Percentiles rank a stretch among this genome's conserved stretches.
Evolutionary conservation across 2,888 invertebrate genomes (phyloP).

Genomic region (Parasteatoda lunata): DNA sequence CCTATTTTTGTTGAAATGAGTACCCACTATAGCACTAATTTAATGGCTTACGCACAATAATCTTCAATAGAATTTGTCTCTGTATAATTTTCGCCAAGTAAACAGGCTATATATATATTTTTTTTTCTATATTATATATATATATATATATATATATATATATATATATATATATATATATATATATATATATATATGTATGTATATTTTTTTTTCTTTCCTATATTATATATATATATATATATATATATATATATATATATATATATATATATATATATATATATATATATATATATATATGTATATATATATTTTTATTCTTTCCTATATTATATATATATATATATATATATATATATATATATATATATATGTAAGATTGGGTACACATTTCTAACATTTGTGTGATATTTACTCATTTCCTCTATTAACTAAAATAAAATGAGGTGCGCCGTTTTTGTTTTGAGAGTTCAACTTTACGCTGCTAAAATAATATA

Average conservation of each 20-base stretch:
- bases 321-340: slow-evolving; percentile 4
- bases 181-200: slow-evolving; percentile 14
- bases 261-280: slow-evolving; percentile 13
- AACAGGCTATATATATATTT: too few relatives aligned
- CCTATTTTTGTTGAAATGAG: too few relatives aligned
- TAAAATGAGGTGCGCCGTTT: too few relatives aligned
- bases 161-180: slow-evolving; percentile 17
- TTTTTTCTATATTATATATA: too few relatives aligned
- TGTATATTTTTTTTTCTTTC: background rate
- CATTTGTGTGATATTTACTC: too few relatives aligned
- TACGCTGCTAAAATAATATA: too few relatives aligned
- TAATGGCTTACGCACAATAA: too few relatives aligned
- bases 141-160: slow-evolving; percentile 6
- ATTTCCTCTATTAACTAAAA: too few relatives aligned
- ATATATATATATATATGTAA: slow-evolving; percentile 10
- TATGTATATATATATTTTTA: slow-evolving; percentile 12
- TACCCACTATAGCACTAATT: too few relatives aligned
- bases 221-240: background rate
- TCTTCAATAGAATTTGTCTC: background rate
- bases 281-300: slow-evolving; percentile 15
- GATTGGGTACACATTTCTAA: too few relatives aligned
- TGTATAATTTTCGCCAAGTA: background rate
- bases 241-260: slow-evolving; percentile 9
- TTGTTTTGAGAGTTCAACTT: too few relatives aligned
- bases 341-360: slow-evolving; percentile 11